Percentiles rank a stretch among this genome's conserved stretches.
These are phyloP conservation scores for Brachypteracias leptosomus DNA, from an alignment of 2,113 vertebrate species.

Conservation along the genomic window DNA sequence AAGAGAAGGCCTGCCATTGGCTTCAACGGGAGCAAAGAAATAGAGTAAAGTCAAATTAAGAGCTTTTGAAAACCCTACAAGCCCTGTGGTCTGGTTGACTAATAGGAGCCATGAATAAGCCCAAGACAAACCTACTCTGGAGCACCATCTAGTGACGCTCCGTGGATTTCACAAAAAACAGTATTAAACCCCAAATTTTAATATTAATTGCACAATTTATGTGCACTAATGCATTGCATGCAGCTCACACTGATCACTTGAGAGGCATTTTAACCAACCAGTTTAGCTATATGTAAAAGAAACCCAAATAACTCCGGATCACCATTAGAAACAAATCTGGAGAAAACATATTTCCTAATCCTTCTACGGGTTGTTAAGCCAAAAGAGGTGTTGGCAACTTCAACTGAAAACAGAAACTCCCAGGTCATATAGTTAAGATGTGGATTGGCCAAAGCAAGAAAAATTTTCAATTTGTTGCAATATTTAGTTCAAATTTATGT, in stretches of 20 bases:
- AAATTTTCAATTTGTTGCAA: not conserved
- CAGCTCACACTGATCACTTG: not conserved
- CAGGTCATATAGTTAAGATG: not conserved
- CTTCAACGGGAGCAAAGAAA: not conserved
- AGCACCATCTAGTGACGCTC: conserved; percentile 21
- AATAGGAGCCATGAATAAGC: not conserved
- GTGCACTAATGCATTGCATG: not conserved
- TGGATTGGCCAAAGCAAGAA: not conserved
- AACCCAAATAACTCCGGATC: not conserved
- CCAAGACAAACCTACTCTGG: not conserved
- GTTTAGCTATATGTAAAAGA: not conserved
- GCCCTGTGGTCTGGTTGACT: not conserved
- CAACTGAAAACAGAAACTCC: not conserved
- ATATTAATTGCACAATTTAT: not conserved
- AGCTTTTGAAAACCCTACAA: not conserved
- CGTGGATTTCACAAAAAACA: not conserved
- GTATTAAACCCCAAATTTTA: not conserved
- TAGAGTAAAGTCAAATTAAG: not conserved
- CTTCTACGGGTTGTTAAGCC: not conserved
- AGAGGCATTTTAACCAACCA: not conserved
- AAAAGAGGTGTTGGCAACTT: not conserved
- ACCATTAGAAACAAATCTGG: not conserved
- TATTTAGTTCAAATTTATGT: not conserved
- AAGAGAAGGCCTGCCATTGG: not conserved
- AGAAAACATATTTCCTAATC: not conserved